Evolutionary conservation across 2,797 vertebrate genomes (phyloP), one percentile per base, ranked within the genome.

Genomic region (Lutjanus argentimaculatus): DNA sequence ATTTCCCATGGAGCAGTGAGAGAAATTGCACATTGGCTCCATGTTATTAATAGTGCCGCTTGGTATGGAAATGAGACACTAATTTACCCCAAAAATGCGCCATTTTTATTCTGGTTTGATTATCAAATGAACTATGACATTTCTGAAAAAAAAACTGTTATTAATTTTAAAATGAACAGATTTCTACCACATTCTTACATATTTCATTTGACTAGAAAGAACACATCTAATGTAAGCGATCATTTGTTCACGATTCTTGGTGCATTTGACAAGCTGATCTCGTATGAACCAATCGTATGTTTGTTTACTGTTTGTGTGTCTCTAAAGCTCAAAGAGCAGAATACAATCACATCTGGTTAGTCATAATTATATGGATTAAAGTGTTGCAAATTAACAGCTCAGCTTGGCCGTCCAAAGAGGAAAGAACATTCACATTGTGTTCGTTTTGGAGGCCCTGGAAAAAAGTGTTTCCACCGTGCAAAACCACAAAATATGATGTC

Each of bases 1-100:
- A 97, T 97, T 97, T 97, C 95, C 94, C 94, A 92, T 93, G 91
- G 94, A 94, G 91, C 85, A 89, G 86, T 55, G 91, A 90, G 85
- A 92, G 82, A 89, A 91, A 93, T 90, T 90, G 83, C 87, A 91
- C 85, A 88, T 75, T 85, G 75, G 89, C 85, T 91, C 75, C 55
- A 48, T 75, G 85, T 93, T 95, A 95, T 95, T 95, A 95, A 95
- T 93, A 90, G 92, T 85, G 79, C 79, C 62, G 67, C 90, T 93
- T 92, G 82, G 73, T 89, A 91, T 92, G 92, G 89, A 94, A 96
- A 96, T 93, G 80, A 93, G 92, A 87, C 77, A 77, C 78, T 91
- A 89, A 94, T 95, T 94, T 88, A 88, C 87, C 90, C 67, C 25
- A 30, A 84, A 84, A 86, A 91, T 82, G 82, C 69, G 67, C 67